phyloP scores from a whole-genome alignment of 2,888 invertebrate species.

The Argyra leucocephala region DNA sequence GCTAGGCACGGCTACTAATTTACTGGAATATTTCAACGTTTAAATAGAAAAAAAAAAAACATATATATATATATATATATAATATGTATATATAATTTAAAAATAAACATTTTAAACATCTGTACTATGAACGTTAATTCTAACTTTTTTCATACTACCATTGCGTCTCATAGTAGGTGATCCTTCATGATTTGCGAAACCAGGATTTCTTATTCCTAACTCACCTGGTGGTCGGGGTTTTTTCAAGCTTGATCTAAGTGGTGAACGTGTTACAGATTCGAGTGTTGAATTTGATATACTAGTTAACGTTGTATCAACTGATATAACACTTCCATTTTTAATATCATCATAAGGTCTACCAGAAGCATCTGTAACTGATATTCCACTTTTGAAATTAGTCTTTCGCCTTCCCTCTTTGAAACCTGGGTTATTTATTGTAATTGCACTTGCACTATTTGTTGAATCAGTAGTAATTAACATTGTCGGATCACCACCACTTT shows the following conservation, averaged over 20 bases:
- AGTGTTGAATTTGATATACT: conserved; percentile 48
- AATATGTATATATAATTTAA: no score
- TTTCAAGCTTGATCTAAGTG: conserved; percentile 71
- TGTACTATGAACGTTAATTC: conserved; percentile 85
- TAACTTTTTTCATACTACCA: conserved; percentile 81
- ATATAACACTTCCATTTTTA: conserved; percentile 59
- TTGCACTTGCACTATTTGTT: conserved; percentile 50
- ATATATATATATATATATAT: no score
- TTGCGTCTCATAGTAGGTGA: conserved; percentile 75
- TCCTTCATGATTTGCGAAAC: conserved; percentile 58
- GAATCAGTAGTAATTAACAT: conserved; percentile 44
- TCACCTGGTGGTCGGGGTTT: conserved; percentile 55
- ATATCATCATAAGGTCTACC: conserved; percentile 68
- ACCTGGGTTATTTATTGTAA: conserved; percentile 78
- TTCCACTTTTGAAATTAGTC: conserved; percentile 44
- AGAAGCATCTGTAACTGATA: conserved; percentile 80
- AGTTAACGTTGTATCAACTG: conserved; percentile 65
- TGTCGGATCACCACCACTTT: conserved; percentile 73
- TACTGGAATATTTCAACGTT: no score
- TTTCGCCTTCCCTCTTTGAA: conserved; percentile 62
- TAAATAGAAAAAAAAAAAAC: no score
- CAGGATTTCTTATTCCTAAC: conserved; percentile 81
- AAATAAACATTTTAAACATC: conserved; percentile 75
- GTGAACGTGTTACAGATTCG: conserved; percentile 50
- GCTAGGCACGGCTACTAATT: no score